Evolutionary conservation across 2,888 invertebrate genomes (phyloP).

Genomic region (Mesoligia furuncula): DNA sequence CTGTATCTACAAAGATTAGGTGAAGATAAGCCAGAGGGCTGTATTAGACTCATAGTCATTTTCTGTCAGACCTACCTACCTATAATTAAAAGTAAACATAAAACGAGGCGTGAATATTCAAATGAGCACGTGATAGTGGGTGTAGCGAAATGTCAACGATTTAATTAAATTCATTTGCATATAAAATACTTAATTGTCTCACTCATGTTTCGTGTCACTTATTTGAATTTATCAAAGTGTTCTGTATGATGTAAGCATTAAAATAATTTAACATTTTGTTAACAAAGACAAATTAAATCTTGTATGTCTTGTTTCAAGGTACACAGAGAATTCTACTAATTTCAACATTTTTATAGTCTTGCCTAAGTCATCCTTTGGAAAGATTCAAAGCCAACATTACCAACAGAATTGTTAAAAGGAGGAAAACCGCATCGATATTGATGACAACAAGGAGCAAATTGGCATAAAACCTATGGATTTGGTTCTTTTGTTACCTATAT

Average conservation of each 20-base stretch:
- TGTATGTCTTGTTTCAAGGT: background rate
- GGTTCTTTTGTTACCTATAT: no score
- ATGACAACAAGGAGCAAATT: background rate
- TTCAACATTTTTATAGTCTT: background rate
- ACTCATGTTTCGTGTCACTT: conserved; percentile 47
- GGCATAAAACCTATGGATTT: background rate
- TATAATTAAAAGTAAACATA: conserved; percentile 35
- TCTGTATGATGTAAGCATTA: conserved; percentile 6
- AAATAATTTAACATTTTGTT: conserved; percentile 4
- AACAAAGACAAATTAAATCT: background rate
- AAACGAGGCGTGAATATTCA: conserved; percentile 44
- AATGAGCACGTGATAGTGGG: conserved; percentile 35
- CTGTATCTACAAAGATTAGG: background rate
- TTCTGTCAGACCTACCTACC: background rate
- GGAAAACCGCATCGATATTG: background rate
- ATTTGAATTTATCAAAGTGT: conserved; percentile 26
- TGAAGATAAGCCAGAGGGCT: background rate
- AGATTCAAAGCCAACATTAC: background rate
- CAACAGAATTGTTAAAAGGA: background rate
- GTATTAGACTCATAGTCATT: background rate
- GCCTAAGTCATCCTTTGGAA: background rate
- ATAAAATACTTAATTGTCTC: conserved; percentile 54
- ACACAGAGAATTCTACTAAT: background rate
- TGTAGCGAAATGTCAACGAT: conserved; percentile 43
- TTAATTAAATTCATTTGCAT: conserved; percentile 58